phyloP scores from a whole-genome alignment of 1,140 invertebrate genomes.

The Achatina immaculata region DNA sequence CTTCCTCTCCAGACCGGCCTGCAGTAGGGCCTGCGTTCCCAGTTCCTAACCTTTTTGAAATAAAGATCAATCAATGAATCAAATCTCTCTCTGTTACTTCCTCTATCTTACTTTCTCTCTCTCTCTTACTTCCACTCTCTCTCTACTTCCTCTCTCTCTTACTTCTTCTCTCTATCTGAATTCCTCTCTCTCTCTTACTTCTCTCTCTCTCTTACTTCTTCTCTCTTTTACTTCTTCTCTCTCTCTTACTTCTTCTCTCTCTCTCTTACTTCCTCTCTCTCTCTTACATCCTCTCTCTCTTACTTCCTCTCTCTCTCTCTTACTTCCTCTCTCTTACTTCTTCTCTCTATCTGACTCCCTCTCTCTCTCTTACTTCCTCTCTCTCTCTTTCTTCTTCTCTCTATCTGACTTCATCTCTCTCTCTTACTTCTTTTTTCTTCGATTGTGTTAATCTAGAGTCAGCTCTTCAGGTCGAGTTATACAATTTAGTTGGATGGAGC shows the following conservation, averaged over 20 bases:
- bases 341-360: neutral
- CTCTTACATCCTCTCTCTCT: neutral
- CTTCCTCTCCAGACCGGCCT: no score
- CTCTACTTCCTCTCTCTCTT: constrained; percentile 10
- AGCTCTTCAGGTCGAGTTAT: no score
- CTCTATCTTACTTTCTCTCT: neutral
- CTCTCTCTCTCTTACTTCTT: constrained; percentile 12
- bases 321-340: neutral
- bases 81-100: neutral
- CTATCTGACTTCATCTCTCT: no score
- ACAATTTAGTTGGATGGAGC: no score
- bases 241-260: neutral
- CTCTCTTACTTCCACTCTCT: neutral
- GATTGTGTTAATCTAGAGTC: no score
- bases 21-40: no score
- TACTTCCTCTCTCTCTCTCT: constrained; percentile 11
- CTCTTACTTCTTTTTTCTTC: no score
- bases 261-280: neutral
- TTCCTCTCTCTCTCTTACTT: neutral
- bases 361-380: neutral
- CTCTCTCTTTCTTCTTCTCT: neutral
- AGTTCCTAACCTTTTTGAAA: no score
- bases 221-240: neutral
- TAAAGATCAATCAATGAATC: no score
- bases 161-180: neutral